Evolutionary conservation across 2,888 invertebrate genomes (phyloP).

Genomic region (Limnephilus lunatus): DNA sequence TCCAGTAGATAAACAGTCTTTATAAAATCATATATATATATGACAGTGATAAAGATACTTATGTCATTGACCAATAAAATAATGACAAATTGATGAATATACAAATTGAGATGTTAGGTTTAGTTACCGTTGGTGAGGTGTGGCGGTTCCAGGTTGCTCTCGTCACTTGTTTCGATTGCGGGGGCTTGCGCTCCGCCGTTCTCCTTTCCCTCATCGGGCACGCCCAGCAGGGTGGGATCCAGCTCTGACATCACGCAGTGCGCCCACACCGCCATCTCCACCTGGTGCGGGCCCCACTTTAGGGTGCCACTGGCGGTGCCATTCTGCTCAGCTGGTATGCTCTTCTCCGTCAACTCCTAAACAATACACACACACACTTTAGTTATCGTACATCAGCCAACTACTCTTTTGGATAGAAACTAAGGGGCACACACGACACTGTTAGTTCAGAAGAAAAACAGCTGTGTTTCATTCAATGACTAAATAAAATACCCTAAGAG

Average conservation of each 20-base stretch:
- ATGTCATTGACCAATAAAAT: no score
- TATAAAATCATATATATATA: no score
- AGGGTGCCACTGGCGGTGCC: slow-evolving; percentile 73
- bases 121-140: slow-evolving; percentile 74
- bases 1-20: no score
- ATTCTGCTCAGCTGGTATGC: slow-evolving; percentile 68
- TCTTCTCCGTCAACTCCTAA: background rate
- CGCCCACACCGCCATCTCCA: slow-evolving; percentile 95
- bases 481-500: no score
- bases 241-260: slow-evolving; percentile 92
- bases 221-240: slow-evolving; percentile 89
- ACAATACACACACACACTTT: background rate
- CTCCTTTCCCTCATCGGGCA: slow-evolving; percentile 77
- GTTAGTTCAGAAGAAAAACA: background rate
- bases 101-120: no score
- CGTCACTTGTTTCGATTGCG: slow-evolving; percentile 81
- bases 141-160: slow-evolving; percentile 87
- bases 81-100: no score
- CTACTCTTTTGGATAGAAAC: background rate
- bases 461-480: no score
- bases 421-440: no score
- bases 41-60: no score
- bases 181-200: slow-evolving; percentile 74
- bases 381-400: background rate
- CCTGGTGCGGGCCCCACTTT: slow-evolving; percentile 86